phyloP scores from a whole-genome alignment of 2,113 vertebrate species.

The Tympanuchus pallidicinctus region DNA sequence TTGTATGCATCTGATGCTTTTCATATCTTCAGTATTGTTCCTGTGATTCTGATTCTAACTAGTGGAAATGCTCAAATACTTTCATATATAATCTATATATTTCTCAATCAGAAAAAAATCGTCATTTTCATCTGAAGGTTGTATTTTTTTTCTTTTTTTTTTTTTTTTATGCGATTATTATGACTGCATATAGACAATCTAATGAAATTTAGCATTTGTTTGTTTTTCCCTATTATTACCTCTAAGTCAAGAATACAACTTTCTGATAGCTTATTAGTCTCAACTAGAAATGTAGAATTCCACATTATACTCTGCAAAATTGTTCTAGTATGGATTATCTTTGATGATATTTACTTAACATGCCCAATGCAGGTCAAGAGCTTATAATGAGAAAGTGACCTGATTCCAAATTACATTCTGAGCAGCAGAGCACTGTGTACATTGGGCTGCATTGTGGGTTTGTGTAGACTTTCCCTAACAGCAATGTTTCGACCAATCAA shows the following conservation, averaged over 20 bases:
- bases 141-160: not conserved
- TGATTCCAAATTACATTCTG: not conserved
- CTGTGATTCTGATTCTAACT: not conserved
- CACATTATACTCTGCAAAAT: not conserved
- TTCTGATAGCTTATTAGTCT: not conserved
- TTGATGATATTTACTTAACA: not conserved
- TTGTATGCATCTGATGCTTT: not conserved
- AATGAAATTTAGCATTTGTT: not conserved
- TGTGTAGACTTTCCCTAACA: not conserved
- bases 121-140: not conserved
- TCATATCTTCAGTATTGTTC: not conserved
- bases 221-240: not conserved
- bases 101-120: not conserved
- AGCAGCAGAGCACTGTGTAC: not conserved
- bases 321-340: constrained; percentile 11
- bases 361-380: not conserved
- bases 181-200: not conserved
- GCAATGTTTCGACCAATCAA: not conserved
- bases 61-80: not conserved
- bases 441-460: not conserved
- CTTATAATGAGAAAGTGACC: not conserved
- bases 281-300: not conserved
- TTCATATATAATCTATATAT: not conserved
- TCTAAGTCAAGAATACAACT: not conserved
- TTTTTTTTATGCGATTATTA: not conserved